A percentile compares a stretch with the other conserved stretches of the same genome.
Evolutionary conservation across 37 sponge, comb jelly and placozoan species (phyloP).

Genomic region (Beroe ovata): DNA sequence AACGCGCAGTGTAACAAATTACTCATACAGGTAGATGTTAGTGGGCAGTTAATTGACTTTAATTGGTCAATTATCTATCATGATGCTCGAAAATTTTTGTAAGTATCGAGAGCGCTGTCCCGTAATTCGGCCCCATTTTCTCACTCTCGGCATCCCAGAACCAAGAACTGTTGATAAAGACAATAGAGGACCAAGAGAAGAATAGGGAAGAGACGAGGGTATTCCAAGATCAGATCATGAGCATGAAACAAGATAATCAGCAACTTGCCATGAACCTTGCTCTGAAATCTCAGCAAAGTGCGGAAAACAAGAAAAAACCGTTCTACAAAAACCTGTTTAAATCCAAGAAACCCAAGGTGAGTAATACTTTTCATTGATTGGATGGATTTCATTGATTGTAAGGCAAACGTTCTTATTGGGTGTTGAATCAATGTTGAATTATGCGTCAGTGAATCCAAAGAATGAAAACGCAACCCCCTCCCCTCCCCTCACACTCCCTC

Average conservation of each 20-base stretch:
- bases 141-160: conserved; percentile 14
- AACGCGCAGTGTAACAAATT: conserved; percentile 47
- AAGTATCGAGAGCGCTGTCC: no score
- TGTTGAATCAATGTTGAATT: no score
- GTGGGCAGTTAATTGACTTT: background rate
- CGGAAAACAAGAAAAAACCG: conserved; percentile 25
- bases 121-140: no score
- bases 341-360: conserved; percentile 63
- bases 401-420: no score
- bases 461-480: no score
- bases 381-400: no score
- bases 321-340: conserved; percentile 52
- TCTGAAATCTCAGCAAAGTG: conserved; percentile 1
- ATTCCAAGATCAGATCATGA: conserved; percentile 62
- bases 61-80: background rate
- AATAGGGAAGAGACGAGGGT: conserved; percentile 53
- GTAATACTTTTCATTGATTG: no score
- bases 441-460: no score
- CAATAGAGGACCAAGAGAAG: conserved; percentile 63
- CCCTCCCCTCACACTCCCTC: no score
- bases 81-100: no score
- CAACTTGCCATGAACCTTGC: conserved; percentile 24
- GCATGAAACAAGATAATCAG: conserved; percentile 60
- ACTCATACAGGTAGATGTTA: conserved; percentile 34
- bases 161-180: conserved; percentile 61